Evolutionary conservation across 37 sponge, comb jelly and placozoan species (phyloP).

Genomic region (Beroe ovata): DNA sequence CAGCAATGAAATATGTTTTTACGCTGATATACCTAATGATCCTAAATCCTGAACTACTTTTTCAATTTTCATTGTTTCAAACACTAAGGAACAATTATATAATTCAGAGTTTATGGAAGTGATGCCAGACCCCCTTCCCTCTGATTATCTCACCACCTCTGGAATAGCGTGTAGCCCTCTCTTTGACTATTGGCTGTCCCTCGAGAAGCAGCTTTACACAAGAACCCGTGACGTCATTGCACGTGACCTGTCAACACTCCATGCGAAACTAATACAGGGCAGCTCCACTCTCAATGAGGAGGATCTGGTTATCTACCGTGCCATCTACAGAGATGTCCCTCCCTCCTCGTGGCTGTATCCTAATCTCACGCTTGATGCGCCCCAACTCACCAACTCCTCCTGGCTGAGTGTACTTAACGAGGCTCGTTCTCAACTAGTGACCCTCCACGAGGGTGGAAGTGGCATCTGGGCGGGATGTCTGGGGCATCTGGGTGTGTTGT

Average conservation of each 20-base stretch:
- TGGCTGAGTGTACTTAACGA: conserved; percentile 22
- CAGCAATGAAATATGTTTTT: too few species aligned
- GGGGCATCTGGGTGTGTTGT: neutral
- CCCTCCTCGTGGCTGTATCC: conserved; percentile 10
- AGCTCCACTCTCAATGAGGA: conserved; percentile 1
- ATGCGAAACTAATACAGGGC: conserved; percentile 43
- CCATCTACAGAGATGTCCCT: conserved; percentile 16
- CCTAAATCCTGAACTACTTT: too few species aligned
- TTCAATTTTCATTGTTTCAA: too few species aligned
- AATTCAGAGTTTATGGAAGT: conserved; percentile 49
- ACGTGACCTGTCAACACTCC: conserved; percentile 36
- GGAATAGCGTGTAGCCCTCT: neutral
- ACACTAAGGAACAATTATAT: neutral
- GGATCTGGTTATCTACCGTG: conserved; percentile 6
- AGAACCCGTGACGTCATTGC: conserved; percentile 11
- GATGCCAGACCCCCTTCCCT: conserved; percentile 10
- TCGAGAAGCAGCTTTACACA: neutral
- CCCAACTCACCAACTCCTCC: neutral
- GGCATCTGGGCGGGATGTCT: conserved; percentile 64
- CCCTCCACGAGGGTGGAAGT: conserved; percentile 63
- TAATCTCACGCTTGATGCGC: neutral
- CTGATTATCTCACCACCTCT: neutral
- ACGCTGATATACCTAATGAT: neutral
- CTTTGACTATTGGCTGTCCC: conserved; percentile 27
- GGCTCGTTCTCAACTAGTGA: conserved; percentile 24